phyloP scores from a whole-genome alignment of 2,888 invertebrate species.

The Notodonta dromedarius region DNA sequence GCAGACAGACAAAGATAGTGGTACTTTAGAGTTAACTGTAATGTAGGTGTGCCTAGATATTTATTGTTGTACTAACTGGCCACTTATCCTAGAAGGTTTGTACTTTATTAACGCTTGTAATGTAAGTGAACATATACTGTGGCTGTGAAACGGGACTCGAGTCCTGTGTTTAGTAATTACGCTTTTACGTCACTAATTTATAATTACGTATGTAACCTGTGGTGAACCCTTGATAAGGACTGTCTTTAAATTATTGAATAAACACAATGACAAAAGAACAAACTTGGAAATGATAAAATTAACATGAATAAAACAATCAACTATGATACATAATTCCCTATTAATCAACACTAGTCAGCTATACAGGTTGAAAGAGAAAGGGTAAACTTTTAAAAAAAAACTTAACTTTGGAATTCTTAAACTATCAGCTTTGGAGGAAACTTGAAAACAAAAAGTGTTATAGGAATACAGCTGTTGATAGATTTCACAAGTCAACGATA shows the following conservation, averaged over 20 bases:
- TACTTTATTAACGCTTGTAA: conserved; percentile 75
- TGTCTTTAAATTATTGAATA: conserved; percentile 29
- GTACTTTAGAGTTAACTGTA: conserved; percentile 45
- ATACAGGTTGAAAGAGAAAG: too few relatives aligned
- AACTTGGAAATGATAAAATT: conserved; percentile 14
- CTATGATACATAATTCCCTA: conserved; percentile 39
- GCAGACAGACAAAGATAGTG: conserved; percentile 63
- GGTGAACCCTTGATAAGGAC: conserved; percentile 38
- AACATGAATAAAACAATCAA: background rate
- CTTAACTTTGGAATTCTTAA: too few relatives aligned
- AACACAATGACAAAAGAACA: conserved; percentile 35
- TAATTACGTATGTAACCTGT: conserved; percentile 52
- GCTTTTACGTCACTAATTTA: conserved; percentile 79
- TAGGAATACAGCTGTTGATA: too few relatives aligned
- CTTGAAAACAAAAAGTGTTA: too few relatives aligned
- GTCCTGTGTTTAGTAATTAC: conserved; percentile 73
- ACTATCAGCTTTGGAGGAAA: too few relatives aligned
- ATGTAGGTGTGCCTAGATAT: conserved; percentile 62
- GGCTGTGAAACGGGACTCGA: conserved; percentile 77
- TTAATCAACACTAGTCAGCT: conserved; percentile 69
- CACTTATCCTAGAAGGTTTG: conserved; percentile 64
- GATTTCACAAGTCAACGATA: too few relatives aligned
- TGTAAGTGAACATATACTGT: conserved; percentile 76
- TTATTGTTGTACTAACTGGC: conserved; percentile 57
- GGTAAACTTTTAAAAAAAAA: too few relatives aligned